Conservation (phyloP, 1,140 invertebrate genomes). For the Adoxophyes honmai region DNA sequence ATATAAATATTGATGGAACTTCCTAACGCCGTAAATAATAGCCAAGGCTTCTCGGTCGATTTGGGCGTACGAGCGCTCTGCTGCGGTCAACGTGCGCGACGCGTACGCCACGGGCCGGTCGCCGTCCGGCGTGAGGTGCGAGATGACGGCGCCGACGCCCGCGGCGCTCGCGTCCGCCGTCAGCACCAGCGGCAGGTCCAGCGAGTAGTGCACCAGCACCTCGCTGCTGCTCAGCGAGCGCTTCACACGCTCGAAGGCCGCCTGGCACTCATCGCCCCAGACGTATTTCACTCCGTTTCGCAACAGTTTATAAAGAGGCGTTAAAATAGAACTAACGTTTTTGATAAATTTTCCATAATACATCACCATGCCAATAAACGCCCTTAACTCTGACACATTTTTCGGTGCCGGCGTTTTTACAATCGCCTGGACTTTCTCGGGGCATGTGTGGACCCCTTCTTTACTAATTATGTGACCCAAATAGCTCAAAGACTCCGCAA, state of each 20-base stretch:
- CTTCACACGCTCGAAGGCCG: slow-evolving; percentile 4
- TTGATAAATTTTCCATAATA: slow-evolving; percentile 32
- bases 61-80: slow-evolving; percentile 53
- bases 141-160: slow-evolving; percentile 27
- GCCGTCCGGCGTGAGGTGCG: too few species aligned
- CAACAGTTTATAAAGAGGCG: slow-evolving; percentile 19
- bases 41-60: slow-evolving; percentile 37
- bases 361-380: slow-evolving; percentile 33
- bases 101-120: too few species aligned
- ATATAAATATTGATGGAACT: too few species aligned
- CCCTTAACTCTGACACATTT: slow-evolving; percentile 22
- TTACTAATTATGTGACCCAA: too few species aligned
- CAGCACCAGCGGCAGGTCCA: too few species aligned
- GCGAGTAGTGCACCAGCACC: slow-evolving; percentile 15
- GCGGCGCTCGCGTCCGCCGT: slow-evolving; percentile 29
- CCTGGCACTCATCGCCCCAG: background rate
- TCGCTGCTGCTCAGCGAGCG: background rate
- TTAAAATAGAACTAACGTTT: slow-evolving; percentile 15
- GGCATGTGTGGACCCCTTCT: too few species aligned
- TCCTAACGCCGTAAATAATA: too few species aligned
- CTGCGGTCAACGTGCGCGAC: slow-evolving; percentile 43
- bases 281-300: slow-evolving; percentile 5
- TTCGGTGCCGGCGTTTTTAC: background rate
- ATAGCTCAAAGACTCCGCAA: too few species aligned
- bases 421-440: too few species aligned